These are phyloP conservation scores for Lepus townsendii DNA, from an alignment of 2,797 vertebrate genomes.

Conservation along the genomic window DNA sequence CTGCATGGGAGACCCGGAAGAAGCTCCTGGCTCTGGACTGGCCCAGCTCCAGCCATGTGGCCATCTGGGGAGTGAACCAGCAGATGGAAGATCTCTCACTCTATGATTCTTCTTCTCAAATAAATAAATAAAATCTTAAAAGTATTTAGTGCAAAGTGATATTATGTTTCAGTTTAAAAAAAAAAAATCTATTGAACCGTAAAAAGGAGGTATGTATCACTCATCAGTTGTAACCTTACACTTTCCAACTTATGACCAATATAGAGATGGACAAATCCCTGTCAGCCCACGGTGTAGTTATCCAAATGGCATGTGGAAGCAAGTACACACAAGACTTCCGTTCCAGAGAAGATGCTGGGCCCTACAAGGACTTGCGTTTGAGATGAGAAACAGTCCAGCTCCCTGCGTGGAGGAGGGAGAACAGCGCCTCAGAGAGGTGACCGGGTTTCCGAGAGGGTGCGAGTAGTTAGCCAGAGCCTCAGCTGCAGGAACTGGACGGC, in stretches of 20 bases:
- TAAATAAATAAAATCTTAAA: too few species aligned
- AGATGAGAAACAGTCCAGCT: not conserved
- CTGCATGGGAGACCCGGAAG: too few species aligned
- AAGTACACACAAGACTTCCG: not conserved
- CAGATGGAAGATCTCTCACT: too few species aligned
- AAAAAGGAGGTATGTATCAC: not conserved
- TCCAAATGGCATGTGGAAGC: not conserved
- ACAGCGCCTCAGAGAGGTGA: not conserved
- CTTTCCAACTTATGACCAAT: constrained; percentile 1
- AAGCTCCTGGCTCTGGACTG: too few species aligned
- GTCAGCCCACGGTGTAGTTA: not conserved
- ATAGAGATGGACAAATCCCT: constrained; percentile 15
- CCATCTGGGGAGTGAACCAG: too few species aligned
- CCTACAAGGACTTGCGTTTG: not conserved
- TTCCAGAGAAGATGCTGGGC: not conserved
- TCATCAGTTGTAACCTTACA: constrained; percentile 2
- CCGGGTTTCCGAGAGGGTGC: not conserved
- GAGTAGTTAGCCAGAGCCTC: not conserved
- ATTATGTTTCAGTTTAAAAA: constrained; percentile 15
- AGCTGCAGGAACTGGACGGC: not conserved
- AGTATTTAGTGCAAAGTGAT: not conserved
- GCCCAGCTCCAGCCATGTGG: too few species aligned
- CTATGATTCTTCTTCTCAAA: too few species aligned
- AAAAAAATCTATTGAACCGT: not conserved
- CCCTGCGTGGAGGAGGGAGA: not conserved